Evolutionary conservation across 2,113 vertebrate genomes (phyloP), one percentile per base, ranked within the genome.

Genomic region (Trogon melanurus): DNA sequence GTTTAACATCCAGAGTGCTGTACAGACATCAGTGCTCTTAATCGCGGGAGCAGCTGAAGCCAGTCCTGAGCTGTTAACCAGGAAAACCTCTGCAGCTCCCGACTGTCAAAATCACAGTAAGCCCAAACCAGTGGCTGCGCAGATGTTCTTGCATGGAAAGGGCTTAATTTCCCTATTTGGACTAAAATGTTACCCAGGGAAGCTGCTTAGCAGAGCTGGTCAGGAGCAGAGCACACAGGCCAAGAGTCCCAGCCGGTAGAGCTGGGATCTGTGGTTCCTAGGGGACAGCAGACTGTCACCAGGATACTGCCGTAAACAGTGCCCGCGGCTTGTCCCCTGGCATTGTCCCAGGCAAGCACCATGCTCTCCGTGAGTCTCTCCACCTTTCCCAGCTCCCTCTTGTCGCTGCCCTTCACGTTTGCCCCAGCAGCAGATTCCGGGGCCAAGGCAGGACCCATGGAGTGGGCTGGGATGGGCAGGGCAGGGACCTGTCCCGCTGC

Each of bases 51-150:
- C 3, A 60, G 41, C 32, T 66, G 47, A 21, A 87, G 66, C 65
- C 22, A 22, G 34, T 10, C n/a, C 47, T 74, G 36, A 50, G 79
- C 69, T 61, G 4, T 30, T 29, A 30, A 64, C 26, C 44, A 34
- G 88, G 78, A 70, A 88, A 72, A 83, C 25, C 32, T 79, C 51
- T 70, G 51, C 25, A 66, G 62, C 36, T 64, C 38, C 45, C 2
- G 2, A 15, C n/a, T 1, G 0, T 18, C 44, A 34, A 2, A 48
- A 36, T 10, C 17, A 9, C 65, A n/a, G 10, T 18, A 32, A 83
- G 26, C 17, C 50, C 87, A 32, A n/a, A 34, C 12, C 26, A 72
- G 11, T 12, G n/a, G 9, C 50, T 60, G 18, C 0, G 5, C 69
- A 54, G 82, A 14, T 53, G 13, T 53, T 65, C n/a, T 4, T 7